These are phyloP conservation scores for Metopia argyrocephala DNA, from an alignment of 2,888 invertebrate genomes.

Conservation along the genomic window DNA sequence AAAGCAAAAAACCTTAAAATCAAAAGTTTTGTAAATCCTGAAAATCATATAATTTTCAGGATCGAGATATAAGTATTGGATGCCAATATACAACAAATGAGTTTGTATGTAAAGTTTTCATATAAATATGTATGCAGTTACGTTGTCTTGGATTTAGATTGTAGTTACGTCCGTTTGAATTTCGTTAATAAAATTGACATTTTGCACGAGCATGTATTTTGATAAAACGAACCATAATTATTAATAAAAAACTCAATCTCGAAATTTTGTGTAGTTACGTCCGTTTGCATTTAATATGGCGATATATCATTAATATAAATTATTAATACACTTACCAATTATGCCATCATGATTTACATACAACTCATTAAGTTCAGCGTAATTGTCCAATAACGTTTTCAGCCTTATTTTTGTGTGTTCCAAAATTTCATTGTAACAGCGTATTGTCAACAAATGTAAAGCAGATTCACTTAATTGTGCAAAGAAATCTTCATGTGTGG, in stretches of 20 bases:
- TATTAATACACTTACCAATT: conserved; percentile 68
- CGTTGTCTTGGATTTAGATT: too few species aligned
- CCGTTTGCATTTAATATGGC: not conserved
- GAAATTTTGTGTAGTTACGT: not conserved
- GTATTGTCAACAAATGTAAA: conserved; percentile 71
- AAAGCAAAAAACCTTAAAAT: too few species aligned
- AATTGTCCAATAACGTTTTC: conserved; percentile 71
- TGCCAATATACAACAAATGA: too few species aligned
- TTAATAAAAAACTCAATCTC: too few species aligned
- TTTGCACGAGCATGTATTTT: too few species aligned
- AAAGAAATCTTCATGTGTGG: conserved; percentile 77
- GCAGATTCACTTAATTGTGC: conserved; percentile 76
- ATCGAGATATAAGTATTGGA: too few species aligned
- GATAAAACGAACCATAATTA: too few species aligned
- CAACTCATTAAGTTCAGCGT: conserved; percentile 73
- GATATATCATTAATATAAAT: not conserved
- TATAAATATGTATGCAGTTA: too few species aligned
- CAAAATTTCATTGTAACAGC: conserved; percentile 74
- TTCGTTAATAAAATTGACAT: too few species aligned
- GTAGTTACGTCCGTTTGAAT: not conserved
- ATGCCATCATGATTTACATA: conserved; percentile 77
- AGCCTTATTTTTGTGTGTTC: conserved; percentile 75
- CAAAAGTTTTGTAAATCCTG: too few species aligned
- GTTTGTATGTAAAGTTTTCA: too few species aligned
- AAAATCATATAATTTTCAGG: too few species aligned